Base-by-base conservation (phyloP, 2,797 vertebrate species). In the Pterois miles region DNA sequence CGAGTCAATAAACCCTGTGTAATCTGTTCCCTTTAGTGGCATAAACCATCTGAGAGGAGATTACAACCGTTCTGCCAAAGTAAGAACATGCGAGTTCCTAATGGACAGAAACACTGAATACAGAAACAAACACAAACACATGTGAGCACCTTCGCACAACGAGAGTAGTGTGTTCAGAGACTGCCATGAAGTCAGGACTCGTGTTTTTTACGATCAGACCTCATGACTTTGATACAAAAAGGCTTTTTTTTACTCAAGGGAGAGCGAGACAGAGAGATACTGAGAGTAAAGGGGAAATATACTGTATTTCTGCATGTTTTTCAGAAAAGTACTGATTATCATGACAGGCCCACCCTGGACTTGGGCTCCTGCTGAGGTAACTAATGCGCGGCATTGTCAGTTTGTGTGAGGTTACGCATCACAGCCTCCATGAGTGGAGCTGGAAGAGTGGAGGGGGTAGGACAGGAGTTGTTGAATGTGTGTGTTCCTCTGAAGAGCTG, bases 41-140 rank as follows among this genome's bases (percentile, higher is more conserved):
- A 93, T 94, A 95, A 95, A 94, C 88, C 93, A 91, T 88, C 88
- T 90, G 80, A 95, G 92, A 92, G 90, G 87, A 92, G 94, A 94
- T 94, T 94, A 94, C 91, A 92, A 86, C 76, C 83, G 79, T 91
- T 91, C 80, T 87, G 89, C 86, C 89, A 93, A 91, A 89, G 86
- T 90, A 85, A 91, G 85, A 94, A 92, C 89, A 89, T 92, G 88
- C 72, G 80, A 86, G 84, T 92, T 91, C 86, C 90, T 84, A 92
- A 92, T 84, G 84, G 89, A 93, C 82, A 85, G 38, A 89, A 89
- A 91, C 73, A 84, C 76, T 68, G 80, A 87, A 84, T 71, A 83
- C 29, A 86, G 71, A 84, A 76, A 81, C 60, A 79, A 38, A 81
- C 36, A 72, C 65, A 75, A 59, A 80, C 29, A 57, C 10, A 7